Conservation (phyloP, 1,140 invertebrate genomes). For the Calephelis nemesis region DNA sequence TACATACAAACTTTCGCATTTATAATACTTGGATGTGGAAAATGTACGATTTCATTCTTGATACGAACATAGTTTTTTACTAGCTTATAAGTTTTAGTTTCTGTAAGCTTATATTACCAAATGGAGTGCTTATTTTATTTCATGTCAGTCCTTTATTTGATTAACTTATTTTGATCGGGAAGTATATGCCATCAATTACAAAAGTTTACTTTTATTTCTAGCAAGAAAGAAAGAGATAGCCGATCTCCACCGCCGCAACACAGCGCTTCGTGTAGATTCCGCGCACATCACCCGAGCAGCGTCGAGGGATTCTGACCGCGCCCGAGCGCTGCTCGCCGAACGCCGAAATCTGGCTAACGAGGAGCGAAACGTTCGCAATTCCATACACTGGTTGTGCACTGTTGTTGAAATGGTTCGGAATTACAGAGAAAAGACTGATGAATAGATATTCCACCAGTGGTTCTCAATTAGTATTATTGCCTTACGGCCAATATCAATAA, state of each 20-base stretch:
- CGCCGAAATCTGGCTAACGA: conserved; percentile 48
- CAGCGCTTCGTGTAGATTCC: conserved; percentile 48
- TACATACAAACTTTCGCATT: too few species aligned
- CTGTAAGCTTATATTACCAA: too few species aligned
- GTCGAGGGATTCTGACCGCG: conserved; percentile 51
- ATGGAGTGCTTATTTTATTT: too few species aligned
- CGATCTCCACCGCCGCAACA: conserved; percentile 51
- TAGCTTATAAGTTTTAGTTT: too few species aligned
- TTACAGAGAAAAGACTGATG: conserved; percentile 23
- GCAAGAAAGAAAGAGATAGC: conserved; percentile 50
- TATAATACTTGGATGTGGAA: too few species aligned
- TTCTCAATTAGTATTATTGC: too few species aligned
- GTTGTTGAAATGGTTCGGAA: conserved; percentile 48
- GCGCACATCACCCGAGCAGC: conserved; percentile 53
- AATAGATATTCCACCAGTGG: too few species aligned
- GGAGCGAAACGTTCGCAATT: conserved; percentile 42
- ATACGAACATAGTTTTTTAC: too few species aligned
- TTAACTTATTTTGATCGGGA: too few species aligned
- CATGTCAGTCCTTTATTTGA: too few species aligned
- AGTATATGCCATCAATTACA: not conserved
- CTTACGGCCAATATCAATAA: too few species aligned
- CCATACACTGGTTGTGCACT: conserved; percentile 41
- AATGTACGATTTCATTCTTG: too few species aligned
- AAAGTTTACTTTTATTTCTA: conserved; percentile 30
- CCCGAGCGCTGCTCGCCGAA: conserved; percentile 54